Percentiles rank a stretch among this genome's conserved stretches.
Evolutionary conservation across 2,797 vertebrate species (phyloP).

Genomic region (Sebastes elongatus): DNA sequence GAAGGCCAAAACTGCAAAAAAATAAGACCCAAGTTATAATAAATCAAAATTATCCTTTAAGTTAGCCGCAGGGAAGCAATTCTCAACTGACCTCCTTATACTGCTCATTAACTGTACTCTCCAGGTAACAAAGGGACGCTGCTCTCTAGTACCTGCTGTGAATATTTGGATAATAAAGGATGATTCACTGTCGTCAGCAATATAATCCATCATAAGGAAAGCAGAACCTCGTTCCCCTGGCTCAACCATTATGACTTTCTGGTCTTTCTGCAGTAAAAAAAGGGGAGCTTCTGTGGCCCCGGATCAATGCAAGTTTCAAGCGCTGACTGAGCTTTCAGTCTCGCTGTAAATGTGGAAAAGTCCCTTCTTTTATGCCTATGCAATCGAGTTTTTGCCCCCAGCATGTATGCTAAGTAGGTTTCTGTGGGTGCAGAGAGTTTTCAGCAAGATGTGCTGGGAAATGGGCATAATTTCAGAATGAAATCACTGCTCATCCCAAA

Average conservation of each 20-base stretch:
- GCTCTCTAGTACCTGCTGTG: background rate
- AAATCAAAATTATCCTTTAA: background rate
- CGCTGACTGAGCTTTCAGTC: conserved; percentile 37
- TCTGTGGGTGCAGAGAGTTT: conserved; percentile 23
- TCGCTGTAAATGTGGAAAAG: conserved; percentile 35
- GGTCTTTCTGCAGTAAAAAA: conserved; percentile 18
- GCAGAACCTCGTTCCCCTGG: conserved; percentile 18
- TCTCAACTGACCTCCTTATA: background rate
- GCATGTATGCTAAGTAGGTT: conserved; percentile 28
- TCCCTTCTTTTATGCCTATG: conserved; percentile 31
- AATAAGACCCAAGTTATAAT: background rate
- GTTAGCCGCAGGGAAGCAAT: background rate
- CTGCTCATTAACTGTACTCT: conserved; percentile 4
- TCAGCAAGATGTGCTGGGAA: conserved; percentile 18
- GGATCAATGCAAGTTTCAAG: conserved; percentile 46
- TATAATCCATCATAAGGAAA: conserved; percentile 25
- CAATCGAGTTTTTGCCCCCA: conserved; percentile 16
- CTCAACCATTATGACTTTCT: conserved; percentile 12
- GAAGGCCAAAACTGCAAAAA: background rate
- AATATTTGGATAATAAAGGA: conserved; percentile 19
- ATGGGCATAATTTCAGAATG: background rate
- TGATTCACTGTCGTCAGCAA: conserved; percentile 26
- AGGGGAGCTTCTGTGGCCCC: background rate
- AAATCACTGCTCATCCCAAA: background rate
- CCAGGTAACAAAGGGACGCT: background rate